Evolutionary conservation across 2,888 invertebrate genomes (phyloP).

Genomic region (Drosophila atripex): DNA sequence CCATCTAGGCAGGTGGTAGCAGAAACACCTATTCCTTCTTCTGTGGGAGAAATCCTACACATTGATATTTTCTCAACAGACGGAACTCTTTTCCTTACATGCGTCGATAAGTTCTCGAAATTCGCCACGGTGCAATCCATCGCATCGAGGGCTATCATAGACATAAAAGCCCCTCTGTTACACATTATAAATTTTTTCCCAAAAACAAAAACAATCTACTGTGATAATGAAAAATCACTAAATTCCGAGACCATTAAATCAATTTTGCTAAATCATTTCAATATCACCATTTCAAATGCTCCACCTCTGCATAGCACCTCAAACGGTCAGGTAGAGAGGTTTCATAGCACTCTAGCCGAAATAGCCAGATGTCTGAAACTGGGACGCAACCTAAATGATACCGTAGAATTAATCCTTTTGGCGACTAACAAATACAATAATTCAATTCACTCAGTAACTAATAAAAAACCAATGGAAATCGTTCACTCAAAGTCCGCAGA

Average conservation of each 20-base stretch:
- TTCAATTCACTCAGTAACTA: conserved; percentile 1
- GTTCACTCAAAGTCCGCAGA: not conserved
- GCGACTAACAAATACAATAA: conserved; percentile 6
- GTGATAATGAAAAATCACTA: not conserved
- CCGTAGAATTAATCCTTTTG: not conserved
- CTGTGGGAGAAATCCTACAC: conserved; percentile 3
- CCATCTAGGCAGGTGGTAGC: not conserved
- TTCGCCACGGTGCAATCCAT: conserved; percentile 20
- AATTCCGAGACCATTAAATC: not conserved
- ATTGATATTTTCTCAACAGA: not conserved
- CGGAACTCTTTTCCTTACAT: not conserved
- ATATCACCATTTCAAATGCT: not conserved
- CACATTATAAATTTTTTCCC: not conserved
- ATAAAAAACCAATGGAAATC: not conserved
- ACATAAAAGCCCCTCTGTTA: not conserved
- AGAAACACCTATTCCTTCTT: conserved; percentile 7
- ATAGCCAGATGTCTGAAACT: conserved; percentile 6
- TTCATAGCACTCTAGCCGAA: conserved; percentile 3
- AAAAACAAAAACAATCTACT: not conserved
- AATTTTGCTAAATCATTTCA: not conserved
- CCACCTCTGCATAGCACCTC: conserved; percentile 9
- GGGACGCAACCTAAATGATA: not conserved
- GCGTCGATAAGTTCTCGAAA: conserved; percentile 10
- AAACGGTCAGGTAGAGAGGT: conserved; percentile 2
- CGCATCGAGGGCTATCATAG: conserved; percentile 1